Conservation (phyloP, 2,888 invertebrate genomes). For the Marasmarcha lunaedactyla region DNA sequence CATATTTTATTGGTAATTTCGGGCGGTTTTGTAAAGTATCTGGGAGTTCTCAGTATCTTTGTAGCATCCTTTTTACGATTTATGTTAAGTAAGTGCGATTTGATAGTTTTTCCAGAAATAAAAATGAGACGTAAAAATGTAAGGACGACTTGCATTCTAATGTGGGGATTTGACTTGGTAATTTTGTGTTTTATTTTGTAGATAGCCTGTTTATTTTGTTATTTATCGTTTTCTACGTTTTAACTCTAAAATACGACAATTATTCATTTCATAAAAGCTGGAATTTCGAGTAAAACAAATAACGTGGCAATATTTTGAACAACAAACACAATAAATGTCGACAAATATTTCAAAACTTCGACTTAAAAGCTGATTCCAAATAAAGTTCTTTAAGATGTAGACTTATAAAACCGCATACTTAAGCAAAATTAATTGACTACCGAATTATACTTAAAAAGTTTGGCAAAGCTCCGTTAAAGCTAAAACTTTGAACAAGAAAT, state of each 20-base stretch:
- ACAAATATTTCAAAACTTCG: too few relatives aligned
- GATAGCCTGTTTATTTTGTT: not conserved
- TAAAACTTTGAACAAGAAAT: too few relatives aligned
- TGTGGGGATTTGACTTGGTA: not conserved
- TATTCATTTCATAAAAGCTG: too few relatives aligned
- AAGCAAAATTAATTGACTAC: not conserved
- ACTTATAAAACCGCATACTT: not conserved
- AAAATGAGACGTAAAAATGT: conserved; percentile 7
- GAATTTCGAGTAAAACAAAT: too few relatives aligned
- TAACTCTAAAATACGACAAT: too few relatives aligned
- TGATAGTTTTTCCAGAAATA: conserved; percentile 21
- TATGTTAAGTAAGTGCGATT: conserved; percentile 24
- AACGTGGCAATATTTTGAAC: too few relatives aligned
- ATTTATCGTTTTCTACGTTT: too few relatives aligned
- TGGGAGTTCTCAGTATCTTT: conserved; percentile 2
- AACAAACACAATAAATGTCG: too few relatives aligned
- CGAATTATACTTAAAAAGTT: too few relatives aligned
- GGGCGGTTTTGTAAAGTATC: conserved; percentile 30
- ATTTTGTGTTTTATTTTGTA: not conserved
- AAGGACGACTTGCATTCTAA: not conserved
- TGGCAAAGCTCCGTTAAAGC: too few relatives aligned
- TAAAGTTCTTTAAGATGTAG: not conserved
- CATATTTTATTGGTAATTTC: conserved; percentile 45
- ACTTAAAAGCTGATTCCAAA: too few relatives aligned
- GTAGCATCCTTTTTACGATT: conserved; percentile 31